Percentiles rank a stretch among this genome's conserved stretches.
phyloP scores from a whole-genome alignment of 1,140 invertebrate species.

The Megalonaias nervosa region DNA sequence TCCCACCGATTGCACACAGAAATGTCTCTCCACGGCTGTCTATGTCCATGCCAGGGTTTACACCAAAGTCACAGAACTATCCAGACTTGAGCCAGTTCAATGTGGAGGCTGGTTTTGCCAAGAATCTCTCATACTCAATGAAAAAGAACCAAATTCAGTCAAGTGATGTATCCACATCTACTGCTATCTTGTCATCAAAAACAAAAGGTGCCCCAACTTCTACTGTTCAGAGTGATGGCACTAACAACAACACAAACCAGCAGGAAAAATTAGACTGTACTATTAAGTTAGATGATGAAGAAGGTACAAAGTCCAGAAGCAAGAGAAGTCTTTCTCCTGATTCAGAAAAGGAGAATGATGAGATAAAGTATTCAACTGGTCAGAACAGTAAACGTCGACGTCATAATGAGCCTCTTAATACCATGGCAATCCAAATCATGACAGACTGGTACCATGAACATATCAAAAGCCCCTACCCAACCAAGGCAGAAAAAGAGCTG shows the following conservation, averaged over 20 bases:
- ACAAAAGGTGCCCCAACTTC: constrained; percentile 9
- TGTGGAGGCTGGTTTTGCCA: background rate
- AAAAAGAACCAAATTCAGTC: constrained; percentile 34
- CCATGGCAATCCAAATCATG: constrained; percentile 58
- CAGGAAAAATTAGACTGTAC: constrained; percentile 6
- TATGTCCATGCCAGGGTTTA: background rate
- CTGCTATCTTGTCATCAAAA: background rate
- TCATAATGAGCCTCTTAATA: constrained; percentile 63
- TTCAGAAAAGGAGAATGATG: background rate
- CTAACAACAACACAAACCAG: constrained; percentile 2
- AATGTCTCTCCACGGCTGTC: background rate
- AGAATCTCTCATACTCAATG: background rate
- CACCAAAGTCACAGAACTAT: background rate
- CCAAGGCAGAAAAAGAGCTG: constrained; percentile 57
- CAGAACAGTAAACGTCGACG: constrained; percentile 36
- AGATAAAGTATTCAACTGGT: constrained; percentile 1
- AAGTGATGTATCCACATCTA: constrained; percentile 23
- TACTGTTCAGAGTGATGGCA: constrained; percentile 7
- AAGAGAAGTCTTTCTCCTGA: background rate
- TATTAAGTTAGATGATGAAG: background rate
- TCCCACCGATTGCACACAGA: background rate
- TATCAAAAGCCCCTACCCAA: constrained; percentile 65
- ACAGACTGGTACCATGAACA: constrained; percentile 60
- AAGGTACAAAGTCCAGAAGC: background rate
- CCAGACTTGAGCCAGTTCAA: constrained; percentile 2